A percentile compares a stretch with the other conserved stretches of the same genome.
Conservation (phyloP, 1,140 invertebrate genomes). For the Trialeurodes vaporariorum region DNA sequence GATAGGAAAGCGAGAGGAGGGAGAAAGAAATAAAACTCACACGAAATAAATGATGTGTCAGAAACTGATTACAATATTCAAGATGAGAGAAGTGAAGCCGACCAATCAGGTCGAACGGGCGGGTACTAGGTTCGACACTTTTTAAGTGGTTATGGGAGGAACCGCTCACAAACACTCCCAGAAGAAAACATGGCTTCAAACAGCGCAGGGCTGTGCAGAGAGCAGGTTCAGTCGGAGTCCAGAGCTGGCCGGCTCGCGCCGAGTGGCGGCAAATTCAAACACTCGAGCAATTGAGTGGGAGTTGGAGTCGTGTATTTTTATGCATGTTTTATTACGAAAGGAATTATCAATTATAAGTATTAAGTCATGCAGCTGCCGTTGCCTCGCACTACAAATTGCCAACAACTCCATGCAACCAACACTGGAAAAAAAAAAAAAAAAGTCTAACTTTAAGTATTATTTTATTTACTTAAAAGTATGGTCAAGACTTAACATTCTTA, state of each 20-base stretch:
- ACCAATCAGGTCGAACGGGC: neutral
- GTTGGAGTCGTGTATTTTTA: no score
- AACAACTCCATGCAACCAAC: no score
- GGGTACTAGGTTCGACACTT: neutral
- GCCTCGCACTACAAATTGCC: no score
- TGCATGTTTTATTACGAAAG: no score
- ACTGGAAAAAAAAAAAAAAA: no score
- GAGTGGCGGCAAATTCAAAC: neutral
- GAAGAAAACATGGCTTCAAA: neutral
- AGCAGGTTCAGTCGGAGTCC: neutral
- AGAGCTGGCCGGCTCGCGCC: neutral
- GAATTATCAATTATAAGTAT: no score
- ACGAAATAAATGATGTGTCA: neutral
- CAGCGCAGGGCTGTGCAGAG: neutral
- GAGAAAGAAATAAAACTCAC: neutral
- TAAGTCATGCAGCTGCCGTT: no score
- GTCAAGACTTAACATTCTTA: no score
- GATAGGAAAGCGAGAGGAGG: neutral
- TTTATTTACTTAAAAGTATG: no score
- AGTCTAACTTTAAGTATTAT: no score
- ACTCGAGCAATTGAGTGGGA: no score
- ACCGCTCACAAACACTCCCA: neutral
- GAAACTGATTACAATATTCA: conserved; percentile 1
- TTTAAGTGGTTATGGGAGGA: neutral
- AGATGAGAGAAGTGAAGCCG: neutral